phyloP scores from a whole-genome alignment of 2,888 invertebrate genomes.

The Cosmorhoe ocellata region DNA sequence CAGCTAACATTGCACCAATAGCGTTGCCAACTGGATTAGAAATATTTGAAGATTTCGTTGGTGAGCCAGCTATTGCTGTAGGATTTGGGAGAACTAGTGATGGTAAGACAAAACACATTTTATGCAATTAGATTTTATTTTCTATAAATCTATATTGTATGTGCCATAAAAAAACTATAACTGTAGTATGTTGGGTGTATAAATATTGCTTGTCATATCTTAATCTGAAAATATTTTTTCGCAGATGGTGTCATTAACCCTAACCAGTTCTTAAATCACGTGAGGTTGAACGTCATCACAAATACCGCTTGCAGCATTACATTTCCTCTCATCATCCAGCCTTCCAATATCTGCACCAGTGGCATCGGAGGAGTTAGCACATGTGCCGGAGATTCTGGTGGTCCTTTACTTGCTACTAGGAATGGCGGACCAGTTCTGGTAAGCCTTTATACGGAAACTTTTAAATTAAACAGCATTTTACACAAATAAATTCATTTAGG shows the following conservation, averaged over 20 bases:
- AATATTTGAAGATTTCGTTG: conserved; percentile 37
- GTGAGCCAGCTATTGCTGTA: conserved; percentile 43
- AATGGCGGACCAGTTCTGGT: conserved; percentile 44
- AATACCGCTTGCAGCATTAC: conserved; percentile 40
- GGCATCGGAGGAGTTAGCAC: conserved; percentile 43
- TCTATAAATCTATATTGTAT: not conserved
- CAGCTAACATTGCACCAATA: conserved; percentile 44
- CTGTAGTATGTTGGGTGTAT: no score
- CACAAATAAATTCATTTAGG: no score
- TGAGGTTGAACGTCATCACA: conserved; percentile 47
- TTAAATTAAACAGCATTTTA: no score
- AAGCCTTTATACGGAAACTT: conserved; percentile 23
- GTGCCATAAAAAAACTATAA: no score
- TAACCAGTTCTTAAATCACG: conserved; percentile 40
- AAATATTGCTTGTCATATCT: no score
- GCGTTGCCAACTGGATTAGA: conserved; percentile 43
- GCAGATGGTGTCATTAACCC: conserved; percentile 34
- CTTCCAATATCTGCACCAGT: conserved; percentile 55
- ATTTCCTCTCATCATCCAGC: conserved; percentile 44
- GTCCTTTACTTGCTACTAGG: conserved; percentile 48
- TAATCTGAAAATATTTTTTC: no score
- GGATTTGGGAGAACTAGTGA: conserved; percentile 50
- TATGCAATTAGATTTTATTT: no score
- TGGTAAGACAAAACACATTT: conserved; percentile 38
- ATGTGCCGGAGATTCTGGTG: conserved; percentile 64